Percentiles rank a stretch among this genome's conserved stretches.
Evolutionary conservation across 2,113 vertebrate species (phyloP).

Genomic region (Ceyx melanurus): DNA sequence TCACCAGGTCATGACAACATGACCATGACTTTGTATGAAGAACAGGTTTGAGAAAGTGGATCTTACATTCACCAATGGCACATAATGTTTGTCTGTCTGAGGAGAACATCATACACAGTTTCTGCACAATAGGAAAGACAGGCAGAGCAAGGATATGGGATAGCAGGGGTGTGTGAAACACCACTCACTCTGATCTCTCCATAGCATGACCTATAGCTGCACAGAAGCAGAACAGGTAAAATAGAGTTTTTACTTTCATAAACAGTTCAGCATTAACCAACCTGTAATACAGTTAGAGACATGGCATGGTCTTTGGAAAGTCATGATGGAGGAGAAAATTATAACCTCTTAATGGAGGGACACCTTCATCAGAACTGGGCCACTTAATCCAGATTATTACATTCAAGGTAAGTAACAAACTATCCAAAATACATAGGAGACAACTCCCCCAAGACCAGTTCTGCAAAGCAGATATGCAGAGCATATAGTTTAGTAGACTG

Average conservation of each 20-base stretch:
- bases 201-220: accelerated
- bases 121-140: background rate
- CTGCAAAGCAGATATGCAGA: background rate
- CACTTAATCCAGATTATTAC: background rate
- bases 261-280: background rate
- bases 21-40: background rate
- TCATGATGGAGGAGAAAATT: background rate
- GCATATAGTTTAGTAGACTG: background rate
- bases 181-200: accelerated
- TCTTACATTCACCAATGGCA: background rate
- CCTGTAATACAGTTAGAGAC: background rate
- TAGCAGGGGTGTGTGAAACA: accelerated
- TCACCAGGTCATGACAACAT: background rate
- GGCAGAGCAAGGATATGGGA: background rate
- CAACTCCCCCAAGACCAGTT: background rate
- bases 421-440: background rate
- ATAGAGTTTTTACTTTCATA: background rate
- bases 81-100: background rate
- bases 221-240: background rate
- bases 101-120: background rate
- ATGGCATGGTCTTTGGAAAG: background rate
- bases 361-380: background rate
- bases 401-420: background rate
- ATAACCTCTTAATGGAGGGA: accelerated
- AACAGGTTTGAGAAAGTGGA: background rate